Base-by-base conservation (phyloP, 2,797 vertebrate species). In the Pipistrellus nathusii region DNA sequence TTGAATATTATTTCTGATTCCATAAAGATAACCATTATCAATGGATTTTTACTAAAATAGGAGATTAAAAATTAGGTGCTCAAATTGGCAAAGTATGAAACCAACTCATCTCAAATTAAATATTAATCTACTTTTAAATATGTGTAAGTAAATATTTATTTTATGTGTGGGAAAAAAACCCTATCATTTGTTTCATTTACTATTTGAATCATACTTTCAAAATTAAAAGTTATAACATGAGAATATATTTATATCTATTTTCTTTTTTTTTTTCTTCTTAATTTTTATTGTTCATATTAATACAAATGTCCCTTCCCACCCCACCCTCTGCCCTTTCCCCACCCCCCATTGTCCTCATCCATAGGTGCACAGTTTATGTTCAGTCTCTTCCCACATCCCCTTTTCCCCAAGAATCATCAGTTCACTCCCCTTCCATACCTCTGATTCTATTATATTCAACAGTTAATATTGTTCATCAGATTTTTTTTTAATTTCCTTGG, bases 181-280 rank as follows among this genome's bases (percentile, higher is more conserved):
- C 23, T 73, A 35, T 1, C 32, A 81, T 35, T 75, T 53, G 68
- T 48, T 87, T 86, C 48, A 85, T 53, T 68, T 88, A 85, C 41
- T 85, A 71, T 64, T 68, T 64, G 48, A 95, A 87, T 38, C 15
- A 90, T 75, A 76, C 23, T 80, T 91, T 88, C 69, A 73, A 93
- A 96, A 62, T 66, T 87, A 62, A 78, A 96, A 91, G 88, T n/a
- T 77, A 11, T 12, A 88, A 27, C 27, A 88, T 77, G n/a, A 85
- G 81, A 89, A 87, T 30, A 85, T 72, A 17, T 41, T 86, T 77
- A 6, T 14, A 71, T 71, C 41, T 92, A 13, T 44, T 89, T 51
- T n/a, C n/a, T n/a, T n/a, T n/a, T n/a, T n/a, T n/a, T n/a, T n/a
- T n/a, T n/a, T n/a, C n/a, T n/a, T n/a, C n/a, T n/a, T n/a, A n/a